Evolutionary conservation across 2,888 invertebrate species (phyloP).

Genomic region (Lacanobia oleracea): DNA sequence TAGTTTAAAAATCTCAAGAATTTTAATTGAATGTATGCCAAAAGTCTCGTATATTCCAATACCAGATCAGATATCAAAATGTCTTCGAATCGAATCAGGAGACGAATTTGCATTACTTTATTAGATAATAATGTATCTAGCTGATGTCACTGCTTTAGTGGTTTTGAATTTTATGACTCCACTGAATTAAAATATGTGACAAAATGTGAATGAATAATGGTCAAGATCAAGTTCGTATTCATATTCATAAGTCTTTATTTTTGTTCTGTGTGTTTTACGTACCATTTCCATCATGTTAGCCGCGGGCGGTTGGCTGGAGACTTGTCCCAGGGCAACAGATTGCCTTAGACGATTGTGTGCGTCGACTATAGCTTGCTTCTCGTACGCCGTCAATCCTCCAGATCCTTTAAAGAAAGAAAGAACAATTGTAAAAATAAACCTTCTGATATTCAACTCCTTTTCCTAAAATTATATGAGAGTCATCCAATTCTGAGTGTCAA

Average conservation of each 20-base stretch:
- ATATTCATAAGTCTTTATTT: conserved; percentile 41
- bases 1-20: conserved; percentile 13
- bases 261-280: conserved; percentile 68
- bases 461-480: conserved; percentile 18
- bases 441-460: conserved; percentile 3
- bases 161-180: conserved; percentile 57
- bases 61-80: conserved; percentile 47
- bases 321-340: conserved; percentile 94
- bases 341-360: conserved; percentile 95
- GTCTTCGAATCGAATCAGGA: conserved; percentile 20
- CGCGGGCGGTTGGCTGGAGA: conserved; percentile 94
- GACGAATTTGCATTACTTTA: conserved; percentile 53
- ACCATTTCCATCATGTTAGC: conserved; percentile 97
- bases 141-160: conserved; percentile 61
- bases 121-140: conserved; percentile 47
- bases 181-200: conserved; percentile 65
- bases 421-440: conserved; percentile 21
- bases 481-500: conserved; percentile 68
- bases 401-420: conserved; percentile 85
- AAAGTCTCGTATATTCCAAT: conserved; percentile 31
- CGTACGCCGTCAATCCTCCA: conserved; percentile 93
- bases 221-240: conserved; percentile 61
- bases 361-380: conserved; percentile 94
- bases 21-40: conserved; percentile 50
- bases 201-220: conserved; percentile 60